phyloP scores from a whole-genome alignment of 2,888 invertebrate species.

The Ormyrus nitidulus region DNA sequence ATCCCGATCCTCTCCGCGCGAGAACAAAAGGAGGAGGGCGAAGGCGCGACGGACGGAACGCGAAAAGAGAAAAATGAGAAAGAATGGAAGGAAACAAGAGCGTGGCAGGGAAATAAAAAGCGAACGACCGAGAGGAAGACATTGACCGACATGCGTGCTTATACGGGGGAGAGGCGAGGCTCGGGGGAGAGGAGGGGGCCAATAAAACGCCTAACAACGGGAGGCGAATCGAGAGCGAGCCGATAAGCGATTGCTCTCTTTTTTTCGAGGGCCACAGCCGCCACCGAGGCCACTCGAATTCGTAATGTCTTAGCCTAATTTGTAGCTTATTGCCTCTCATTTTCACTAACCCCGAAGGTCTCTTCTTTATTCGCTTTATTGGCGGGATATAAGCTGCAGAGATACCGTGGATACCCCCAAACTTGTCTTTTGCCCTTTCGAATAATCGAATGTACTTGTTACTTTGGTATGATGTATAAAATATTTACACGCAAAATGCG shows the following conservation, averaged over 20 bases:
- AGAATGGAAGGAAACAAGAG: neutral
- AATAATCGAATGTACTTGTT: too few relatives aligned
- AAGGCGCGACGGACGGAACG: neutral
- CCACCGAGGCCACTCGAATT: slow-evolving; percentile 8
- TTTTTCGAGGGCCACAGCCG: neutral
- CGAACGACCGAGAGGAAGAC: slow-evolving; percentile 17
- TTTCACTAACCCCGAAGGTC: slow-evolving; percentile 13
- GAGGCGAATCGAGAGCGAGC: slow-evolving; percentile 25
- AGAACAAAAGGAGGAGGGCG: neutral
- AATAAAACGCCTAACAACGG: slow-evolving; percentile 28
- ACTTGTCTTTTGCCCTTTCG: neutral
- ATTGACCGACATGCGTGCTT: slow-evolving; percentile 30
- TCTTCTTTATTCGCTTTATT: neutral
- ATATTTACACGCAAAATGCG: too few relatives aligned
- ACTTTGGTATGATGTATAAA: too few relatives aligned
- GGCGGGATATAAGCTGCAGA: too few relatives aligned
- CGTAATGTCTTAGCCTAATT: slow-evolving; percentile 37
- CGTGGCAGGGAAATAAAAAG: slow-evolving; percentile 5
- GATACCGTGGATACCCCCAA: too few relatives aligned
- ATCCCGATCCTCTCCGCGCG: too few relatives aligned
- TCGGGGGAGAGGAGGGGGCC: neutral
- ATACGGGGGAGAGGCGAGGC: neutral
- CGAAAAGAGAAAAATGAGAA: slow-evolving; percentile 4
- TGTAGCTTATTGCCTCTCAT: slow-evolving; percentile 28
- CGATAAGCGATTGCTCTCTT: slow-evolving; percentile 33